Evolutionary conservation across 2,797 vertebrate species (phyloP), one percentile per base, ranked within the genome.

Genomic region (Euphonia xanthogaster): DNA sequence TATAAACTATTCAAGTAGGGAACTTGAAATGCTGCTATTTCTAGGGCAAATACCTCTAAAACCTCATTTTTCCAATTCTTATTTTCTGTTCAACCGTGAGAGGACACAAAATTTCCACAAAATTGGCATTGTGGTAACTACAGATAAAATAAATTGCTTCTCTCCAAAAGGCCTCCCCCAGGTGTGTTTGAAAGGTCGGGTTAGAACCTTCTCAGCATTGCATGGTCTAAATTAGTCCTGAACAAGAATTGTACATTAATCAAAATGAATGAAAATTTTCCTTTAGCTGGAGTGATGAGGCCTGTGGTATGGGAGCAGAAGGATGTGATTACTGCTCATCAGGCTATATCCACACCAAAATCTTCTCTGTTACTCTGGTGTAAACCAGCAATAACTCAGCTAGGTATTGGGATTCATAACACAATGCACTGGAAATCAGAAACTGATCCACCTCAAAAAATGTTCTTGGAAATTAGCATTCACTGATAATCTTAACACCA

Each of bases 251-350:
- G 5, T 50, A 33, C 61, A 80, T 90, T 77, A 90, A 90, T 90
- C 42, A 94, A 79, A 94, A 73, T 25, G 7, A 55, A 85, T 63
- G 33, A 76, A 80, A 77, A 27, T 39, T 79, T 80, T 91, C 45
- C 42, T 88, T 80, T 39, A 40, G n/a, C 30, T 90, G 1, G 2
- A 67, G 57, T 40, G 61, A 53, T 53, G 87, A 82, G n/a, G 20
- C 17, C 22, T 70, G 71, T 93, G 91, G 31, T 92, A 75, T 94
- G 86, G 44, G 57, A 91, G 72, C 68, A 86, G 82, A 71, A 91
- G 78, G 68, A 63, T 91, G 57, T 77, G 78, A 93, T 79, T 95
- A 73, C 50, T 74, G 37, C 35, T 93, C 4, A 1, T 82, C 68
- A 35, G 42, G 42, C 45, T 67, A 10, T 24, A 50, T 35, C 19